Percentiles rank a stretch among this genome's conserved stretches.
Conservation (phyloP, 2,888 invertebrate genomes). For the Lasioglossum malachurum region DNA sequence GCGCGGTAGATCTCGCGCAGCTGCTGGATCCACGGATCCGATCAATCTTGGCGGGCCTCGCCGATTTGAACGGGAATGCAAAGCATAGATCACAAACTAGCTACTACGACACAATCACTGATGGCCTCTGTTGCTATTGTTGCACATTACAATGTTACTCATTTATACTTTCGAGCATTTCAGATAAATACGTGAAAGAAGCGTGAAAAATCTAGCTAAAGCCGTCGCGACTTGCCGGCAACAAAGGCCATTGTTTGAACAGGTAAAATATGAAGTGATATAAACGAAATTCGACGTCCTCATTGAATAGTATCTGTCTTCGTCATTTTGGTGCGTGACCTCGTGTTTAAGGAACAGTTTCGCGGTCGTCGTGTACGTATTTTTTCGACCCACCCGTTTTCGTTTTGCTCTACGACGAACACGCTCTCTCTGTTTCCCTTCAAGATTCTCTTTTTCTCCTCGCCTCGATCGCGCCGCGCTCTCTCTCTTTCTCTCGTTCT, state of each 20-base stretch:
- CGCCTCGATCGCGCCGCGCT: slow-evolving; percentile 37
- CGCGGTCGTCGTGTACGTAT: slow-evolving; percentile 48
- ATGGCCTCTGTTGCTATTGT: slow-evolving; percentile 59
- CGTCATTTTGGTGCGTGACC: slow-evolving; percentile 38
- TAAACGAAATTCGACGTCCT: slow-evolving; percentile 74
- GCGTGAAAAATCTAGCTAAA: not conserved
- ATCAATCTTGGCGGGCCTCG: slow-evolving; percentile 73
- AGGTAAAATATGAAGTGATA: slow-evolving; percentile 56
- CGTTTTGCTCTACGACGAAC: slow-evolving; percentile 28
- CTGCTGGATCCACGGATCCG: slow-evolving; percentile 64
- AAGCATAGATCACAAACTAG: slow-evolving; percentile 79
- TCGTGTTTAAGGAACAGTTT: slow-evolving; percentile 57
- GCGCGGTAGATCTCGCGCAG: not conserved
- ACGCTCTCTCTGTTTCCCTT: slow-evolving; percentile 24
- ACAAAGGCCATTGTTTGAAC: slow-evolving; percentile 59
- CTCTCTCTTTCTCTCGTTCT: not conserved
- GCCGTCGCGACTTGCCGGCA: not conserved
- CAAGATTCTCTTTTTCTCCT: slow-evolving; percentile 46
- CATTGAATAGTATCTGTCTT: slow-evolving; percentile 55
- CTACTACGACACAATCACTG: slow-evolving; percentile 66
- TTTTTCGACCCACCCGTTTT: slow-evolving; percentile 13
- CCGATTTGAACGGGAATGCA: slow-evolving; percentile 75
- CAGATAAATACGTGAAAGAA: not conserved
- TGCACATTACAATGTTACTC: not conserved
- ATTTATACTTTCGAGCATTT: not conserved